Evolutionary conservation across 2,888 invertebrate species (phyloP).

Genomic region (Sialis lutaria): DNA sequence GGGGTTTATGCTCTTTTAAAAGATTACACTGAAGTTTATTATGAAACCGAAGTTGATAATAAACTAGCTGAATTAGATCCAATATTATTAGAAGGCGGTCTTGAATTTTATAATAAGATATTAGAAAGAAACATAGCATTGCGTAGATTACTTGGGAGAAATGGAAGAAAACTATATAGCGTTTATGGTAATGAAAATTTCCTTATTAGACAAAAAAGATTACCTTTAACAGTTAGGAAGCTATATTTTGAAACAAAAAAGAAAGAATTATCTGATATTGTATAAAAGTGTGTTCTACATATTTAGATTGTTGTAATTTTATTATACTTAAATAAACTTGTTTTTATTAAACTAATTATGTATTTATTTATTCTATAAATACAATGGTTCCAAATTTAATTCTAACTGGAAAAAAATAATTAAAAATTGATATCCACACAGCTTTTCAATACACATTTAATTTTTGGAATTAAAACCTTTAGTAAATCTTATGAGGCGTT

Average conservation of each 20-base stretch:
- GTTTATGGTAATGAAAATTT: conserved; percentile 51
- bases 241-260: conserved; percentile 40
- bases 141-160: conserved; percentile 40
- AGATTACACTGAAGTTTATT: conserved; percentile 42
- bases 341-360: too few relatives aligned
- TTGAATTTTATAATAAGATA: conserved; percentile 57
- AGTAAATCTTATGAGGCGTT: too few relatives aligned
- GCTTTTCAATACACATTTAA: too few relatives aligned
- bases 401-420: too few relatives aligned
- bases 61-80: conserved; percentile 37
- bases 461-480: too few relatives aligned
- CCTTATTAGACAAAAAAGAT: conserved; percentile 41
- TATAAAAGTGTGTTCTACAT: not conserved
- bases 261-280: conserved; percentile 17
- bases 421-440: too few relatives aligned
- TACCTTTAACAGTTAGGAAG: conserved; percentile 48
- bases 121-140: conserved; percentile 57
- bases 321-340: too few relatives aligned
- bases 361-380: too few relatives aligned
- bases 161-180: conserved; percentile 43
- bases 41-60: conserved; percentile 45
- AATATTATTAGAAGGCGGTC: conserved; percentile 52
- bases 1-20: conserved; percentile 44
- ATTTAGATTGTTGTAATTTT: too few relatives aligned
- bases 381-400: too few relatives aligned